Evolutionary conservation across 1,140 invertebrate genomes (phyloP).

Genomic region (Probaryconus sp.): DNA sequence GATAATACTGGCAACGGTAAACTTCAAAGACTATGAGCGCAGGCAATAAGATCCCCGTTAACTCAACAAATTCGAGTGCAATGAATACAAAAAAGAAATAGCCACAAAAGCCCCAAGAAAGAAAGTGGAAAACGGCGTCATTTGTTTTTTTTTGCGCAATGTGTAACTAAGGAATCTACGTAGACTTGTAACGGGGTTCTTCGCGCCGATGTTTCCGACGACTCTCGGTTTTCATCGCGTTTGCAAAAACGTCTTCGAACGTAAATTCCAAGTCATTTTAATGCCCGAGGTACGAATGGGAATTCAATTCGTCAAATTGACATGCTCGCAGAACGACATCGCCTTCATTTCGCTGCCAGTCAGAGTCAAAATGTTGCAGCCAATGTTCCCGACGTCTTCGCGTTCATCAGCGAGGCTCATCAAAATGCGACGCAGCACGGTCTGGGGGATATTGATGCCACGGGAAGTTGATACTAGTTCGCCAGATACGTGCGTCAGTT

Average conservation of each 20-base stretch:
- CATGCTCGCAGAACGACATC: conserved; percentile 2
- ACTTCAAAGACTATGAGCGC: conserved; percentile 16
- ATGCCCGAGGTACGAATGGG: background rate
- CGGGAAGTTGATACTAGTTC: conserved; percentile 39
- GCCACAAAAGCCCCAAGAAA: background rate
- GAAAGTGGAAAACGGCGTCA: conserved; percentile 6
- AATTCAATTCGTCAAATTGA: conserved; percentile 17
- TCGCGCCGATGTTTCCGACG: background rate
- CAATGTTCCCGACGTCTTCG: conserved; percentile 32
- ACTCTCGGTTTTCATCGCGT: background rate
- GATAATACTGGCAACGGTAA: conserved; percentile 9
- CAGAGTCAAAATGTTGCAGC: conserved; percentile 6
- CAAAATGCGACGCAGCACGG: conserved; percentile 24
- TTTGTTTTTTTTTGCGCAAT: conserved; percentile 1
- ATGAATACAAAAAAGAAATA: conserved; percentile 13
- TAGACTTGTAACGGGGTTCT: background rate
- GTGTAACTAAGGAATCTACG: conserved; percentile 11
- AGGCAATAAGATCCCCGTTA: conserved; percentile 21
- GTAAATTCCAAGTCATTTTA: conserved; percentile 9
- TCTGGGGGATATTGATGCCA: conserved; percentile 37
- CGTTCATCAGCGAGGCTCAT: conserved; percentile 35
- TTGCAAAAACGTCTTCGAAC: background rate
- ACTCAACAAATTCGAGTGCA: conserved; percentile 20
- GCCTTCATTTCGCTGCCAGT: conserved; percentile 30
- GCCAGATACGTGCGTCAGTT: conserved; percentile 28